A percentile compares a stretch with the other conserved stretches of the same genome.
These are phyloP conservation scores for Lepus townsendii DNA, from an alignment of 2,797 vertebrate species.

Conservation along the genomic window DNA sequence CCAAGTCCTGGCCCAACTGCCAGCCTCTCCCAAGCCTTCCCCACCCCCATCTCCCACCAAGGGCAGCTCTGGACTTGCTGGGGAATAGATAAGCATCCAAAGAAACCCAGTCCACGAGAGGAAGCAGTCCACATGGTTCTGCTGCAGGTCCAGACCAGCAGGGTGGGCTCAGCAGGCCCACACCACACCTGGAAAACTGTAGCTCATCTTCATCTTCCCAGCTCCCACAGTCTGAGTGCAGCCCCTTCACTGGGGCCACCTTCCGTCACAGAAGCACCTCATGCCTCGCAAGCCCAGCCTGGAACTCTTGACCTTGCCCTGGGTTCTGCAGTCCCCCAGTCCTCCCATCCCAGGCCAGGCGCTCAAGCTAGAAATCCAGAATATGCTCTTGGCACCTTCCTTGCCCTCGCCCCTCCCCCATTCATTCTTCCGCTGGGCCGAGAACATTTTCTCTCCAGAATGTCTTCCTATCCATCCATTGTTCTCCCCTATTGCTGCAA, in stretches of 20 bases:
- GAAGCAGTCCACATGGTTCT: not conserved
- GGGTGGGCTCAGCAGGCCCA: not conserved
- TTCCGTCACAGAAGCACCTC: not conserved
- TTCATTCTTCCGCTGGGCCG: not conserved
- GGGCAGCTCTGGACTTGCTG: not conserved
- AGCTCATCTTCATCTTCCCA: not conserved
- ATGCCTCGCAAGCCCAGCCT: not conserved
- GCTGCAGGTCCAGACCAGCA: not conserved
- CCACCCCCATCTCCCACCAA: no score
- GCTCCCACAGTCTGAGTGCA: not conserved
- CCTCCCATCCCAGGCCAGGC: not conserved
- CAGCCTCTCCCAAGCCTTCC: not conserved
- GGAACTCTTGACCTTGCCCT: not conserved
- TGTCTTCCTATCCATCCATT: not conserved
- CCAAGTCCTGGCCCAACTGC: not conserved
- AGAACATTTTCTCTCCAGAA: not conserved
- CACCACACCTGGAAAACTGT: not conserved
- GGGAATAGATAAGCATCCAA: not conserved
- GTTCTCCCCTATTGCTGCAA: not conserved
- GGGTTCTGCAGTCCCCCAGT: not conserved
- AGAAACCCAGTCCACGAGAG: not conserved
- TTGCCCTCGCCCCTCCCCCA: no score
- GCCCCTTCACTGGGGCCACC: no score
- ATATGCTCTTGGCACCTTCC: not conserved
- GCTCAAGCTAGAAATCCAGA: not conserved